A percentile compares a stretch with the other conserved stretches of the same genome.
These are phyloP conservation scores for Lacanobia wlatinum DNA, from an alignment of 2,888 invertebrate species.

Conservation along the genomic window DNA sequence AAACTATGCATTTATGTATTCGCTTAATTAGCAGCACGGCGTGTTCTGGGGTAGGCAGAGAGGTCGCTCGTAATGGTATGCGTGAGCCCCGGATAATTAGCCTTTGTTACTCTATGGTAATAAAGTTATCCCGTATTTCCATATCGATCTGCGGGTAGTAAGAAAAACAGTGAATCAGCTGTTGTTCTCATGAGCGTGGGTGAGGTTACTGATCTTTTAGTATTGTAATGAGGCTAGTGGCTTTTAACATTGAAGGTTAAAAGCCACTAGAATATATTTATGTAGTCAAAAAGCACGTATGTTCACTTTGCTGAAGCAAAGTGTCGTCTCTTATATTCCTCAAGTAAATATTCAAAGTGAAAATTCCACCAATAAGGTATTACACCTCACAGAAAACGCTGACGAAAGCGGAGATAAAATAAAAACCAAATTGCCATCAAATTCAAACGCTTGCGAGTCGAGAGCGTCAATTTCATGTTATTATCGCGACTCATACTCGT, in stretches of 20 bases:
- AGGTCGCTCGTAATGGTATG: conserved; percentile 78
- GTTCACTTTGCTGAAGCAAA: conserved; percentile 26
- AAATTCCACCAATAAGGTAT: conserved; percentile 42
- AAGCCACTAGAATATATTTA: not conserved
- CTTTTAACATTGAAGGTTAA: not conserved
- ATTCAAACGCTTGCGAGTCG: conserved; percentile 44
- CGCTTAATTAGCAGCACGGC: conserved; percentile 67
- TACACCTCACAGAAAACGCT: conserved; percentile 42
- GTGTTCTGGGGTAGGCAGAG: conserved; percentile 63
- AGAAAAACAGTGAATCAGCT: conserved; percentile 65
- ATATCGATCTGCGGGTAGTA: conserved; percentile 71
- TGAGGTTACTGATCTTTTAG: conserved; percentile 13
- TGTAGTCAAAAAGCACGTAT: not conserved
- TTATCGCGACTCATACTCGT: conserved; percentile 59
- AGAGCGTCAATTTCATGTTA: conserved; percentile 62
- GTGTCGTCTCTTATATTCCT: conserved; percentile 10
- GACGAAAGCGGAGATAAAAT: conserved; percentile 55
- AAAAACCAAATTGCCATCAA: conserved; percentile 58
- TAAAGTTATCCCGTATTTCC: conserved; percentile 79
- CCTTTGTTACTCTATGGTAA: conserved; percentile 90
- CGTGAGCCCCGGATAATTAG: conserved; percentile 83
- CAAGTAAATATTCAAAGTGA: conserved; percentile 8
- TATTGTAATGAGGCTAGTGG: not conserved
- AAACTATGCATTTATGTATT: conserved; percentile 76
- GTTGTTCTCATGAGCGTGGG: conserved; percentile 31